Base-by-base conservation (phyloP, 2,113 vertebrate genomes). In the Spermophilus dauricus region DNA sequence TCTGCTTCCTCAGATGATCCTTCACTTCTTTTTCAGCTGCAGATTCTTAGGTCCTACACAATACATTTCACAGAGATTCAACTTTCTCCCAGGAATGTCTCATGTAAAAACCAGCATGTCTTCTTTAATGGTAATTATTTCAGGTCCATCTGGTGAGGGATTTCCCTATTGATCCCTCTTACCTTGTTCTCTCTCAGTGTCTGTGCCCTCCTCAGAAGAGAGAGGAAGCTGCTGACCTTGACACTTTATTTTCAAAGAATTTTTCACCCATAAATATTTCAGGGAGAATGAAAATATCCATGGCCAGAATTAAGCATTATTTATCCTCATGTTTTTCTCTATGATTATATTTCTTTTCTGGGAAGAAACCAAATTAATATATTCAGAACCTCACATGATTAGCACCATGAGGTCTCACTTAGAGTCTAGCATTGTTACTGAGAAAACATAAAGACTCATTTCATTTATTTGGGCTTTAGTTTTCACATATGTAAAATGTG, bases 251-350 rank as follows among this genome's bases (percentile, higher is more conserved):
- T 77, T 83, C 37, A 65, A 94, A 32, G 42, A 45, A 1, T 83
- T 95, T 95, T 78, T 84, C 48, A 75, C 45, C 13, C 69, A 0
- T 81, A 65, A 94, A 94, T 37, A 85, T 12, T 61, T 16, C 13
- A 72, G 16, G 45, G 18, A 90, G 30, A 95, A 84, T 91, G 39
- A 51, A 77, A 77, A 58, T 56, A 22, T 83, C 26, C 26, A n/a
- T 11, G 30, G 42, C 58, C 76, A 94, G 92, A 94, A 96, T 91
- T 77, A 91, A 8, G 51, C 18, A 67, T 61, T 85, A 91, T 91
- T 81, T 61, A 89, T 93, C 30, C 17, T 91, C 24, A 78, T 12
- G 72, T 69, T 91, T 94, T 95, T 77, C 37, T 75, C 14, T 51
- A 3, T 51, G 45, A 22, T 34, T 94, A 20, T 39, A 48, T 85